These are phyloP conservation scores for Daubentonia madagascariensis DNA, from an alignment of 2,113 vertebrate genomes.

Conservation along the genomic window DNA sequence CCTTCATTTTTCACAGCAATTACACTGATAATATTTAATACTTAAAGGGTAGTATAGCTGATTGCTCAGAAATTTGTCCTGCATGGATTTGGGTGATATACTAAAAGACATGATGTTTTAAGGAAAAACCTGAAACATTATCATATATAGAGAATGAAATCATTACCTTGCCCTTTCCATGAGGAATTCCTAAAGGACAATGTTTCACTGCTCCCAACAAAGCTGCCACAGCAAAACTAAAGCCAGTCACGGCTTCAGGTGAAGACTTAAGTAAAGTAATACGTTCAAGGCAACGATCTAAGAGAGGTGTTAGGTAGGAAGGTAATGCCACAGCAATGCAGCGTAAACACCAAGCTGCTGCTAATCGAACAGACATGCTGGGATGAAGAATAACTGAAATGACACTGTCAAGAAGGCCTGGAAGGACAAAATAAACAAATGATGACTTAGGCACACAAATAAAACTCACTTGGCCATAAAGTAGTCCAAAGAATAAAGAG, in stretches of 20 bases:
- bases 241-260: conserved; percentile 92
- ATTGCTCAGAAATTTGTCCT: neutral
- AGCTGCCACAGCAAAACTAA: conserved; percentile 92
- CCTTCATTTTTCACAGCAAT: neutral
- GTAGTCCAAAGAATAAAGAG: neutral
- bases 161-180: conserved; percentile 92
- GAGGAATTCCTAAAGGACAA: conserved; percentile 93
- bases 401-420: conserved; percentile 91
- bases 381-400: conserved; percentile 89
- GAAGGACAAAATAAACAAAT: conserved; percentile 65
- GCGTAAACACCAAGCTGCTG: conserved; percentile 94
- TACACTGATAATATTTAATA: neutral
- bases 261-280: conserved; percentile 88
- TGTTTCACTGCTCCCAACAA: conserved; percentile 91
- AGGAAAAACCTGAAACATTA: neutral
- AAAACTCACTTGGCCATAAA: neutral
- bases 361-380: conserved; percentile 85
- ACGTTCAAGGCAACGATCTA: conserved; percentile 91
- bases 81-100: neutral
- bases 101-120: neutral
- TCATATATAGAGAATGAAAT: neutral
- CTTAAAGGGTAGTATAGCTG: neutral
- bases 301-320: conserved; percentile 85
- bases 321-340: conserved; percentile 90
- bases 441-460: neutral